Base-by-base conservation (phyloP, 1,140 invertebrate genomes). In the Drosophila takahashii region DNA sequence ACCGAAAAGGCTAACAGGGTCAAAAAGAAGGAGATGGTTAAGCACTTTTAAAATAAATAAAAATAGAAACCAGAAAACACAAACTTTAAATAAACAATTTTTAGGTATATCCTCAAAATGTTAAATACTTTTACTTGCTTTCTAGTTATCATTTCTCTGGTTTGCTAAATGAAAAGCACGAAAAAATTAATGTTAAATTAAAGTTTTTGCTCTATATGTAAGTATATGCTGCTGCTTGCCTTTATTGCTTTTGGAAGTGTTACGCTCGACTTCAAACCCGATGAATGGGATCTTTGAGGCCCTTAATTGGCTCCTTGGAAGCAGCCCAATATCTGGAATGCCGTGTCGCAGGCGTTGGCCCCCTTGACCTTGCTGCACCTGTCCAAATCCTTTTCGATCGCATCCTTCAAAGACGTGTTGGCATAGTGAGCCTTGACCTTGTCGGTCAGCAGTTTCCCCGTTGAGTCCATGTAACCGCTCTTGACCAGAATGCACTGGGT, bases 341-440 rank as follows among this genome's bases (percentile, higher is more conserved):
- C 86, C 3, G 69, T 77, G 15, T 90, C 86, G n/a, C 86, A 90
- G 15, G 81, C 65, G 58, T 86, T 83, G 15, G 48, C 62, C 2
- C 86, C 86, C 26, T 47, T 56, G 9, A 62, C 8, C 9, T 22
- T 32, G 37, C 65, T 60, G 56, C 86, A 90, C 8, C 13, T 56
- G 0, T 36, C 37, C 29, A 90, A 6, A 1, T 60, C 72, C 36
- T 45, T 61, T 0, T 66, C 58, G 3, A 86, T 15, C 4, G 36
- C n/a, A 0, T 22, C 29, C 32, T 44, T 44, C 0, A 61, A 1
- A 0, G 45, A 8, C 4, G 58, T 7, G 4, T 65, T 45, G 4
- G 22, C 36, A 3, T 60, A 62, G 13, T 52, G 13, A 0, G 47
- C 8, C 11, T 77, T 45, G 18, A 90, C 57, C 32, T 58, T 66